These are phyloP conservation scores for Drosophila teissieri DNA, from an alignment of 1,140 invertebrate genomes.

Conservation along the genomic window DNA sequence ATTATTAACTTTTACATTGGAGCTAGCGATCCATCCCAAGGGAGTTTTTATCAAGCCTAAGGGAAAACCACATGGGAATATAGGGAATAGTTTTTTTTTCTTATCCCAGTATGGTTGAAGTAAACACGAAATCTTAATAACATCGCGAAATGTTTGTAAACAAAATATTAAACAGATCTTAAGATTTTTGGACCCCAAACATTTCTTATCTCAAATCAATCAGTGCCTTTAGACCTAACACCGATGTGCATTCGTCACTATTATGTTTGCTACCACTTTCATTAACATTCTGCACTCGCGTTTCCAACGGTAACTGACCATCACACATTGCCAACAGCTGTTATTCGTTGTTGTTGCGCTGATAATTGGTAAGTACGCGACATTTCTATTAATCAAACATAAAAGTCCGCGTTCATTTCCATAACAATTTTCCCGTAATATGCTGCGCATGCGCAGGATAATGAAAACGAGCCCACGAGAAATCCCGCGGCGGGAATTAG, in stretches of 20 bases:
- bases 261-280: neutral
- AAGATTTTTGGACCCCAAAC: neutral
- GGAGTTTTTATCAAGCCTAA: neutral
- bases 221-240: neutral
- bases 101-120: no score
- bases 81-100: neutral
- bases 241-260: slow-evolving; percentile 20
- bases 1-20: neutral
- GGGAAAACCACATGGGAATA: neutral
- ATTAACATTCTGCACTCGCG: slow-evolving; percentile 25
- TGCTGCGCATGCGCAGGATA: slow-evolving; percentile 65
- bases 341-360: slow-evolving; percentile 19
- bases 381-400: slow-evolving; percentile 47
- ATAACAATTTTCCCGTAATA: slow-evolving; percentile 60
- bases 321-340: slow-evolving; percentile 70
- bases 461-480: slow-evolving; percentile 51
- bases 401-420: slow-evolving; percentile 58
- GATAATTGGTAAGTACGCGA: slow-evolving; percentile 24
- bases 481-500: slow-evolving; percentile 63
- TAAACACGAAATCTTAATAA: neutral
- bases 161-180: neutral
- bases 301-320: slow-evolving; percentile 38
- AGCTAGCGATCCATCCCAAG: neutral
- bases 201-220: neutral
- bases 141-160: neutral